Evolutionary conservation across 2,888 invertebrate genomes (phyloP), one percentile per base, ranked within the genome.

Genomic region (Meandrusa payeni): DNA sequence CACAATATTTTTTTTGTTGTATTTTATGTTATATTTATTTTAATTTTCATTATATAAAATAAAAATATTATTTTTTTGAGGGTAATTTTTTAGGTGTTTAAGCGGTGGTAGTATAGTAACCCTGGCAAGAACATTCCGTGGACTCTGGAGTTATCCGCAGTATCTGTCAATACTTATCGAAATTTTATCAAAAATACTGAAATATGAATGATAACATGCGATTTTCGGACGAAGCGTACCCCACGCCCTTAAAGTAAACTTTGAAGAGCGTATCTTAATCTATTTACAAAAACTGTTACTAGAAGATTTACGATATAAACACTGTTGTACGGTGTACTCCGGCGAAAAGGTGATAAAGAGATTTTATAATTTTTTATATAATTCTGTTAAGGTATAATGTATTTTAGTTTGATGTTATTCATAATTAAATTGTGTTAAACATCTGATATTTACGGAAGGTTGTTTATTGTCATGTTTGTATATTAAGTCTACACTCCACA

Each of bases 191-290:
- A 76, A 76, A 75, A 69, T 64, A 66, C 63, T 61, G 66, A 71
- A 76, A 69, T 74, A 76, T 79, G 79, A 77, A 75, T 78, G 76
- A 69, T 80, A 80, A 69, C 70, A 73, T 69, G 71, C 66, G 68
- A 64, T 62, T 66, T 50, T 56, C 58, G 55, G 55, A 39, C 55
- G 40, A 59, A 61, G 59, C 54, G 48, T 54, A 52, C 48, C 55
- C 45, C 44, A 48, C 47, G 47, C 52, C 50, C 48, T 55, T 58
- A 48, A 68, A 67, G 71, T 73, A 76, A 61, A 46, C 51, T 47
- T 54, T 48, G 37, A 46, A 51, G 47, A 49, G 49, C 46, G 52
- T 54, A 27, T 48, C 47, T 42, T 55, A 59, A 54, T 55, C 41
- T 41, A 51, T 52, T 49, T 51, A 41, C 42, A 45, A 58, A 52